These are phyloP conservation scores for Aleiodes testaceus DNA, from an alignment of 2,888 invertebrate genomes.

Conservation along the genomic window DNA sequence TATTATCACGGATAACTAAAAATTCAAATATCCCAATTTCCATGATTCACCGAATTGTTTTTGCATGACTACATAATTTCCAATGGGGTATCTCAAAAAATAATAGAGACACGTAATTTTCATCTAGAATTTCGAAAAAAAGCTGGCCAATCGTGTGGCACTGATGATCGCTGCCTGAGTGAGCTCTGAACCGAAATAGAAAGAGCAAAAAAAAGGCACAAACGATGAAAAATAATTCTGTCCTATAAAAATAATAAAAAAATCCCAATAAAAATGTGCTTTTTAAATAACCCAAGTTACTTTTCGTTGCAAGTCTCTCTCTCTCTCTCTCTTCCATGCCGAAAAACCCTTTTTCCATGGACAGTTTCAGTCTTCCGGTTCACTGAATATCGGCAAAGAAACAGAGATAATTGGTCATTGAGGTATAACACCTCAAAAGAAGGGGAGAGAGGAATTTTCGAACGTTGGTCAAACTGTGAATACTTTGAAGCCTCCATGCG, in stretches of 20 bases:
- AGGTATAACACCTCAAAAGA: constrained; percentile 63
- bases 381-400: constrained; percentile 71
- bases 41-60: too few species aligned
- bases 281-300: constrained; percentile 35
- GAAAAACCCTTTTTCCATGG: constrained; percentile 65
- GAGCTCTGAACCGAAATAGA: not conserved
- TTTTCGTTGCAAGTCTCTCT: constrained; percentile 44
- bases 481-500: constrained; percentile 61
- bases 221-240: not conserved
- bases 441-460: constrained; percentile 28
- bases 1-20: too few species aligned
- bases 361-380: constrained; percentile 66
- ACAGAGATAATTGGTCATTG: constrained; percentile 72
- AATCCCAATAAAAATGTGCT: constrained; percentile 2
- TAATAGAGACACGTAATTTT: too few species aligned
- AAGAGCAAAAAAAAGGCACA: constrained; percentile 16
- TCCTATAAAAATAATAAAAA: constrained; percentile 45
- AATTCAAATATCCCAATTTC: too few species aligned
- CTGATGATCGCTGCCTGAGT: not conserved
- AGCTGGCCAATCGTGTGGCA: not conserved
- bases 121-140: too few species aligned
- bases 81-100: too few species aligned
- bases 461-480: constrained; percentile 45
- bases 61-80: too few species aligned
- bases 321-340: constrained; percentile 47